A percentile compares a stretch with the other conserved stretches of the same genome.
Conservation (phyloP, 2,113 vertebrate species). For the Cottus gobio region DNA sequence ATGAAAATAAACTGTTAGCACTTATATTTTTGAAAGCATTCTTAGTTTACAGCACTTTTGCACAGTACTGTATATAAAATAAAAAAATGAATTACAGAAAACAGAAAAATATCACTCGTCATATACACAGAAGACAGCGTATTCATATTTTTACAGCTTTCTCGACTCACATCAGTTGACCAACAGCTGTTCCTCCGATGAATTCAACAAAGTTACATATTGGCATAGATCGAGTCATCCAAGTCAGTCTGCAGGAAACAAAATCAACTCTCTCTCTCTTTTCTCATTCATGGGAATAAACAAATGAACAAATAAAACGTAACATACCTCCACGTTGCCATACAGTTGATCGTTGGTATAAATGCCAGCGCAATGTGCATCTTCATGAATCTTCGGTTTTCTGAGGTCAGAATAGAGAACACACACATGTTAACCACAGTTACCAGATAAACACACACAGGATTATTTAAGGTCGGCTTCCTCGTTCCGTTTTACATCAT, state of each 20-base stretch:
- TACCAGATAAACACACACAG: background rate
- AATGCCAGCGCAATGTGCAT: background rate
- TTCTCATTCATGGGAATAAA: background rate
- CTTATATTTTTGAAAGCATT: too few species aligned
- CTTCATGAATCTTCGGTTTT: background rate
- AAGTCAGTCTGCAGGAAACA: conserved; percentile 36
- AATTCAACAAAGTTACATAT: conserved; percentile 29
- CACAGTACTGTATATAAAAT: too few species aligned
- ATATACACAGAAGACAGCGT: background rate
- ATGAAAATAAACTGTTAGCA: too few species aligned
- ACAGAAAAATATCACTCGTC: background rate
- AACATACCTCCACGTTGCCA: conserved; percentile 57
- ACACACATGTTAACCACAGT: background rate
- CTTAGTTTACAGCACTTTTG: too few species aligned
- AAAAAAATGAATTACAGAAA: too few species aligned
- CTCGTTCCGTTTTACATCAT: background rate
- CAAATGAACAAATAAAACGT: background rate
- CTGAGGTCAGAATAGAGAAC: conserved; percentile 39
- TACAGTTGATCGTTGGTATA: conserved; percentile 24
- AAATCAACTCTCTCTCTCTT: background rate
- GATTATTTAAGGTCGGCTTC: background rate
- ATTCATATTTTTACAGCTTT: background rate
- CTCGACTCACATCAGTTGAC: background rate
- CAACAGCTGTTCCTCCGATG: background rate
- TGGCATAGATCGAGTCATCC: conserved; percentile 63